Conservation (phyloP, 2,113 vertebrate genomes). For the Cynoglossus semilaevis region DNA sequence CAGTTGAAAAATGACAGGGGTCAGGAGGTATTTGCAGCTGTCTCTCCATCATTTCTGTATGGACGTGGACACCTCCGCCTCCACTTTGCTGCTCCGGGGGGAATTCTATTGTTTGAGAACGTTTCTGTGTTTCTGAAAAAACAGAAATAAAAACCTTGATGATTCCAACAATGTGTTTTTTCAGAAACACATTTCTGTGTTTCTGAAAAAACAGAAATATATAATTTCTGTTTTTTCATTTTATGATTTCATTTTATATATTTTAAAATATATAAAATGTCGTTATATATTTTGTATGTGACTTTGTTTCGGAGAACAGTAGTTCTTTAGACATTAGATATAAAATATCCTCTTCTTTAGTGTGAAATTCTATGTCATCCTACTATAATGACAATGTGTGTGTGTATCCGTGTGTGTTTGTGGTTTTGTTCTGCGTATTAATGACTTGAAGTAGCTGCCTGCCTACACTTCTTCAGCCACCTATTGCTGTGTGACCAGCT, state of each 20-base stretch:
- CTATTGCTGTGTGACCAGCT: constrained; percentile 57
- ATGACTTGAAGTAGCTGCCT: constrained; percentile 45
- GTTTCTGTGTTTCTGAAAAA: constrained; percentile 30
- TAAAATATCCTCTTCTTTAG: constrained; percentile 4
- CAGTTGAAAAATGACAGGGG: constrained; percentile 72
- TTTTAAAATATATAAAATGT: constrained; percentile 31
- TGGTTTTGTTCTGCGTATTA: constrained; percentile 8
- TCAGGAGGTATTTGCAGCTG: constrained; percentile 69
- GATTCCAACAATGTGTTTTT: constrained; percentile 31
- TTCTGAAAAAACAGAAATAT: no score
- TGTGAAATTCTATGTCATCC: constrained; percentile 18
- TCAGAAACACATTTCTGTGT: no score
- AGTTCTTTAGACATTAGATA: not conserved
- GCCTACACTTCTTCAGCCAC: constrained; percentile 55
- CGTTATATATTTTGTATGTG: constrained; percentile 35
- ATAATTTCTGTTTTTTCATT: no score
- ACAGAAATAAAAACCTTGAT: no score
- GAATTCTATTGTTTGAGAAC: constrained; percentile 40
- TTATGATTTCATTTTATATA: no score
- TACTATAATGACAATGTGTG: constrained; percentile 1
- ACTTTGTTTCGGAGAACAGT: no score
- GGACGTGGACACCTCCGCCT: constrained; percentile 55
- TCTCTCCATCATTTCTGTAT: constrained; percentile 54
- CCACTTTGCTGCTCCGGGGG: constrained; percentile 30
- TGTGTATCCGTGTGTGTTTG: no score